These are phyloP conservation scores for Agraylea sexmaculata DNA, from an alignment of 1,140 invertebrate species.

Conservation along the genomic window DNA sequence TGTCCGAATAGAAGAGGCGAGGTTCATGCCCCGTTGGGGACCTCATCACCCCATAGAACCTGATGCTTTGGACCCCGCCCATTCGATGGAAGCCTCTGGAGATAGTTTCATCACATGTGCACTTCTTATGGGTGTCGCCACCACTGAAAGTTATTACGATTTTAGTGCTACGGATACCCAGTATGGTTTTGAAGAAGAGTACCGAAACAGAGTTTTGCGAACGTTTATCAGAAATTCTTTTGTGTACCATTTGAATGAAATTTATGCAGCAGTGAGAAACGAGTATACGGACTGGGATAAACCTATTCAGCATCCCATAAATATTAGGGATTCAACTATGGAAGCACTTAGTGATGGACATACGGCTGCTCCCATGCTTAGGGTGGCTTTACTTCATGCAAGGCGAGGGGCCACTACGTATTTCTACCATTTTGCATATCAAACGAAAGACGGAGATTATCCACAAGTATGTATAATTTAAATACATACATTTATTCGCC, in stretches of 20 bases:
- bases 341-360: slow-evolving; percentile 79
- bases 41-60: slow-evolving; percentile 46
- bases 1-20: slow-evolving; percentile 19
- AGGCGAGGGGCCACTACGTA: slow-evolving; percentile 57
- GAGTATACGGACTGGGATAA: slow-evolving; percentile 91
- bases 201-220: slow-evolving; percentile 57
- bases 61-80: slow-evolving; percentile 47
- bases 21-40: slow-evolving; percentile 19
- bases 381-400: slow-evolving; percentile 58
- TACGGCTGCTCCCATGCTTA: slow-evolving; percentile 57
- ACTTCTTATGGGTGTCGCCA: slow-evolving; percentile 56
- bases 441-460: slow-evolving; percentile 60
- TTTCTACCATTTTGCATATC: slow-evolving; percentile 73
- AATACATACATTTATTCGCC: background rate
- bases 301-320: slow-evolving; percentile 72
- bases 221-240: slow-evolving; percentile 81
- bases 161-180: slow-evolving; percentile 64
- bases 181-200: slow-evolving; percentile 65
- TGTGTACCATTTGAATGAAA: slow-evolving; percentile 81
- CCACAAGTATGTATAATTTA: slow-evolving; percentile 45
- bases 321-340: slow-evolving; percentile 70
- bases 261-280: slow-evolving; percentile 80
- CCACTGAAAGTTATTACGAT: slow-evolving; percentile 63
- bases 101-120: slow-evolving; percentile 58
- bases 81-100: slow-evolving; percentile 52